Evolutionary conservation across 2,113 vertebrate species (phyloP).

Genomic region (Ailurus styani): DNA sequence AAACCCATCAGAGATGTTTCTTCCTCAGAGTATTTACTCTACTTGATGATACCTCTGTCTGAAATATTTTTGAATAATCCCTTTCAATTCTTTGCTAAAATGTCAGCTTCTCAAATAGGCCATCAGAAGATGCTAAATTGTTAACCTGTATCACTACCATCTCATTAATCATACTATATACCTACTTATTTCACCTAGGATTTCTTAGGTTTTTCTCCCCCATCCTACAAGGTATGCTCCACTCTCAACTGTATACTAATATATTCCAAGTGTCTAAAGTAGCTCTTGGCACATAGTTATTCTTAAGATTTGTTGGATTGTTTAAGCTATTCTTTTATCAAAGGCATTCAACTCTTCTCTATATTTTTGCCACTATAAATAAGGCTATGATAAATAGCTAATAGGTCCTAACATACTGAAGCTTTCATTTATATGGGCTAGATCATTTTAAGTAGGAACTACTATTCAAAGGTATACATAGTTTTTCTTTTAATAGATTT

Average conservation of each 20-base stretch:
- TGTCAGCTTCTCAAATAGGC: not conserved
- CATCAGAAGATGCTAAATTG: not conserved
- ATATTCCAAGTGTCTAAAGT: not conserved
- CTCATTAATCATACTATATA: not conserved
- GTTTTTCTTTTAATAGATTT: not conserved
- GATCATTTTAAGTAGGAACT: not conserved
- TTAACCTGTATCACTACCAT: not conserved
- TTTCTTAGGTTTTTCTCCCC: not conserved
- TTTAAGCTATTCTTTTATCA: not conserved
- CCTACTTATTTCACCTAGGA: not conserved
- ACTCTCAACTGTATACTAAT: not conserved
- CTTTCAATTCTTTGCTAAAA: not conserved
- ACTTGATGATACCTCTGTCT: not conserved
- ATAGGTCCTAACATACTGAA: not conserved
- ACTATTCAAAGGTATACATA: not conserved
- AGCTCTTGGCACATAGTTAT: not conserved
- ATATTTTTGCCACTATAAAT: not conserved
- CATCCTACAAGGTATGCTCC: not conserved
- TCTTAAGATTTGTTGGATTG: not conserved
- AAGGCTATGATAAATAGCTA: not conserved
- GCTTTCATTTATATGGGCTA: not conserved
- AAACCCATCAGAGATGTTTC: not conserved
- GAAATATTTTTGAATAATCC: not conserved
- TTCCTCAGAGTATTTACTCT: not conserved
- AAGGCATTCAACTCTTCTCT: not conserved